Evolutionary conservation across 2,797 vertebrate species (phyloP).

Genomic region (Anableps anableps): DNA sequence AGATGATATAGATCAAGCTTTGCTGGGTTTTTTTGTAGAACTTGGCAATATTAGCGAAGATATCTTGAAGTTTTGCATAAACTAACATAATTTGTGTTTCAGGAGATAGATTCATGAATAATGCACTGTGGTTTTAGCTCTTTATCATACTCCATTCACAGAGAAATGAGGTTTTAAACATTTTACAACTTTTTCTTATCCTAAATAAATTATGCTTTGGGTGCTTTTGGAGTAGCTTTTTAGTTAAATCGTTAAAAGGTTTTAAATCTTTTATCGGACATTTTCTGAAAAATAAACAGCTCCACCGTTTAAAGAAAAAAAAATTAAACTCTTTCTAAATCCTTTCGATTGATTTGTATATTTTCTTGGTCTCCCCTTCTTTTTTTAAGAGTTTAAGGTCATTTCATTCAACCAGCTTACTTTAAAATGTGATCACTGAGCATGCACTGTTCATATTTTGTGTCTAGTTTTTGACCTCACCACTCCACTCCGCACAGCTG

Average conservation of each 20-base stretch:
- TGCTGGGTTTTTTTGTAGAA: not conserved
- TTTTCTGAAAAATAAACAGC: not conserved
- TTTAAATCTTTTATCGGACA: not conserved
- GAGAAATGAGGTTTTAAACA: not conserved
- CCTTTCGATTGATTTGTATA: not conserved
- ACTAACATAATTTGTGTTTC: slow-evolving; percentile 3
- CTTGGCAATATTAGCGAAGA: not conserved
- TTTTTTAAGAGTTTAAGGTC: slow-evolving; percentile 15
- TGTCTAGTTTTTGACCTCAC: slow-evolving; percentile 44
- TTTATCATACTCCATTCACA: slow-evolving; percentile 2
- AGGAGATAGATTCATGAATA: slow-evolving; percentile 7
- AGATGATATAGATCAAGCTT: not conserved
- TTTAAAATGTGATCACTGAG: not conserved
- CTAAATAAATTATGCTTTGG: not conserved
- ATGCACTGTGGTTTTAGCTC: not conserved
- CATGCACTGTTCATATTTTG: slow-evolving; percentile 30
- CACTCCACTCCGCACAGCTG: slow-evolving; percentile 26
- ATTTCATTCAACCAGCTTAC: slow-evolving; percentile 4
- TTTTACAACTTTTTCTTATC: not conserved
- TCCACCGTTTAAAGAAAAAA: not conserved
- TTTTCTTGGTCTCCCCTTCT: too few species aligned
- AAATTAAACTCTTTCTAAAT: not conserved
- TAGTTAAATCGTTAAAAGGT: not conserved
- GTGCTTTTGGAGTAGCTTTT: not conserved
- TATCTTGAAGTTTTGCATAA: slow-evolving; percentile 9